Percentiles rank a stretch among this genome's conserved stretches.
phyloP scores from a whole-genome alignment of 2,113 vertebrate species.

The Laterallus jamaicensis region DNA sequence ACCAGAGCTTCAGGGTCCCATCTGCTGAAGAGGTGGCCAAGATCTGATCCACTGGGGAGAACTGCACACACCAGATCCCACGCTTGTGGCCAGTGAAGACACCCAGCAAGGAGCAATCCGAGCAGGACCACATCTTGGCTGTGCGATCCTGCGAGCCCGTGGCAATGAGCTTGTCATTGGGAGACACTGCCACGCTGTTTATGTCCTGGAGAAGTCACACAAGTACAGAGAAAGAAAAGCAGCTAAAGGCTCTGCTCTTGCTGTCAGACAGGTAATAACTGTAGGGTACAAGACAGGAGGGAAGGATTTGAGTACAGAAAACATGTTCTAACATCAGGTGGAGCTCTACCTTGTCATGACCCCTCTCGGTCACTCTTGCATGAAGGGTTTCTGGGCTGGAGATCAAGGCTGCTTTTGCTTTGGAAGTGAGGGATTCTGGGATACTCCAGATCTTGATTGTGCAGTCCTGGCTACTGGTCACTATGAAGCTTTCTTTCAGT shows the following conservation, averaged over 20 bases:
- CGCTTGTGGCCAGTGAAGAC: constrained; percentile 89
- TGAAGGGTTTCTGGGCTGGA: constrained; percentile 66
- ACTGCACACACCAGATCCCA: constrained; percentile 92
- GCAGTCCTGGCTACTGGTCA: constrained; percentile 93
- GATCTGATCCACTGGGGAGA: constrained; percentile 93
- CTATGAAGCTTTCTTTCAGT: constrained; percentile 87
- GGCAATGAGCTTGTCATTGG: constrained; percentile 93
- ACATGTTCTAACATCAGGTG: accelerated
- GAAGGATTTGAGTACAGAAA: no score
- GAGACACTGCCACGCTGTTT: constrained; percentile 90
- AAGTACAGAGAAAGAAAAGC: neutral
- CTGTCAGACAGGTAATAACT: accelerated
- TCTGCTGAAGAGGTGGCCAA: constrained; percentile 92
- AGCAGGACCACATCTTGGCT: constrained; percentile 90
- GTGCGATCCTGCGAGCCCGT: constrained; percentile 93
- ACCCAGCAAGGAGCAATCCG: constrained; percentile 80
- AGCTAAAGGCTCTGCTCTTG: neutral
- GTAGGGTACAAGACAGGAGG: neutral
- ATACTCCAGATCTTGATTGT: constrained; percentile 94
- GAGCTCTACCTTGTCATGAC: constrained; percentile 85
- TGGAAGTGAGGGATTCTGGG: constrained; percentile 67
- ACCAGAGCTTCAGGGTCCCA: constrained; percentile 90
- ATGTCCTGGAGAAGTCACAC: constrained; percentile 80
- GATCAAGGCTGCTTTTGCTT: neutral
- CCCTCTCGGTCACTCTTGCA: constrained; percentile 83